Evolutionary conservation across 2,113 vertebrate species (phyloP), one percentile per base, ranked within the genome.

Genomic region (Gopherus flavomarginatus): DNA sequence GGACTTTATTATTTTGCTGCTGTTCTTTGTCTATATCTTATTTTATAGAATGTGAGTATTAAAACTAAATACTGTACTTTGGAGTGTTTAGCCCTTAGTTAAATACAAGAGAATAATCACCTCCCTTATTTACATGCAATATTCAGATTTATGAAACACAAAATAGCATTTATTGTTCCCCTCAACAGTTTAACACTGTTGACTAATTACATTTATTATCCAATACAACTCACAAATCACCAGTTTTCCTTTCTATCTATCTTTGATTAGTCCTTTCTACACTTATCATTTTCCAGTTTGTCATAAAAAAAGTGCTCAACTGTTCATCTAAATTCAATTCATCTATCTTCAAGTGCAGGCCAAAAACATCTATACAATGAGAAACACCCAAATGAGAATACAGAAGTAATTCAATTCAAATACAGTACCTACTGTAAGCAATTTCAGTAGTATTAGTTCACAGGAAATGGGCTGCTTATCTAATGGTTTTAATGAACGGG

Each of bases 401-500:
- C 52, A 81, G 22, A 91, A 56, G 5, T 42, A 54, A 89, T 88
- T 87, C 80, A 90, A 42, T 81, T 65, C 31, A 2, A 59, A 85
- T 69, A 88, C 1, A 80, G 44, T 22, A 92, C 87, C 81, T 86
- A 17, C 42, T 44, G 72, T 8, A 72, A 91, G 62, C 42, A 90
- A 83, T 29, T 69, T 19, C 0, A 85, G 81, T 52, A 85, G 62
- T 50, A 83, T 21, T 79, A 84, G 83, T 78, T 85, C 65, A 79
- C 65, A 96, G 94, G 94, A 96, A 96, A 89, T 1, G 3, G 65
- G 65, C 75, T 94, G 89, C 94, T 97, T 96, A 96, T 96, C 92
- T 95, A 81, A 85, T 84, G 87, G 82, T 86, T 5, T 17, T 88
- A 89, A 94, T 87, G 35, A 50, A 96, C 93, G 83, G 27, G n/a